phyloP scores from a whole-genome alignment of 2,888 invertebrate species.

The Sarcophaga carnaria region DNA sequence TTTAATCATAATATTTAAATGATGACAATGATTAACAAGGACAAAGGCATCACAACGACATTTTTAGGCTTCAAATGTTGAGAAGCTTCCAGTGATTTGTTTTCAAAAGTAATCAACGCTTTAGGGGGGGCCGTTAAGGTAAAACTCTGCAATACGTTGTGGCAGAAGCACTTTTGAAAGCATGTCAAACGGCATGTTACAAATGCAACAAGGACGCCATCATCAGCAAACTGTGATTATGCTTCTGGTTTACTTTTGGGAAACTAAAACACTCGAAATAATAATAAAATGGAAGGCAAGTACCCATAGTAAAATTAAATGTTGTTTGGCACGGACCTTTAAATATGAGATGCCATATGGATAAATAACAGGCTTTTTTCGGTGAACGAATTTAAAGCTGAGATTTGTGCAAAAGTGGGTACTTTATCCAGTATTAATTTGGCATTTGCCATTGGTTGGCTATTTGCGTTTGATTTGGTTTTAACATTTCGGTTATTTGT shows the following conservation, averaged over 20 bases:
- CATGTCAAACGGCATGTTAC: slow-evolving; percentile 61
- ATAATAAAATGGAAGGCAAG: not conserved
- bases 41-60: slow-evolving; percentile 31
- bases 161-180: slow-evolving; percentile 57
- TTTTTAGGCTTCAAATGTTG: slow-evolving; percentile 38
- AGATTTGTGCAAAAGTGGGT: not conserved
- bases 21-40: slow-evolving; percentile 44
- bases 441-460: not conserved
- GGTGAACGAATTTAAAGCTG: not conserved
- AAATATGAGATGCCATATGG: not conserved
- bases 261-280: not conserved
- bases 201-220: slow-evolving; percentile 22
- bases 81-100: slow-evolving; percentile 42
- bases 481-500: not conserved
- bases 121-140: slow-evolving; percentile 49
- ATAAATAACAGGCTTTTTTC: not conserved
- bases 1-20: slow-evolving; percentile 55
- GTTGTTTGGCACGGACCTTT: not conserved
- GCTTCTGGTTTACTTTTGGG: slow-evolving; percentile 22
- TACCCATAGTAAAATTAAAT: not conserved
- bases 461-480: slow-evolving; percentile 41
- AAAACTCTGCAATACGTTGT: slow-evolving; percentile 19
- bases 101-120: slow-evolving; percentile 49
- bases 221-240: not conserved
- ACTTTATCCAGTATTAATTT: not conserved